Conservation (phyloP, 2,113 vertebrate genomes). For the Notarius quadriscutis region DNA sequence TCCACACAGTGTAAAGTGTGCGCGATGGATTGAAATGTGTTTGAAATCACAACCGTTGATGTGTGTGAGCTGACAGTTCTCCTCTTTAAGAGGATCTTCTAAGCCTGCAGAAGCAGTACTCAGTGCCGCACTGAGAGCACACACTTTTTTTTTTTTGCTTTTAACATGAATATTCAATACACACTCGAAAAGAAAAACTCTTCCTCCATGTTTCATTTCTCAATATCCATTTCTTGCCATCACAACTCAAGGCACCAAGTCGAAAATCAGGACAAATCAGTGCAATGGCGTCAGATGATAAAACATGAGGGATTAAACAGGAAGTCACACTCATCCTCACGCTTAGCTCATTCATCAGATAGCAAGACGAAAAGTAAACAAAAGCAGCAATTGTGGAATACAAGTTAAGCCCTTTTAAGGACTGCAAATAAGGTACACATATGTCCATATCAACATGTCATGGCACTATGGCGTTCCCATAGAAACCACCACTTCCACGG, state of each 20-base stretch:
- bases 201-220: neutral
- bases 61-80: conserved; percentile 19
- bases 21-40: neutral
- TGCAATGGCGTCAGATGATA: neutral
- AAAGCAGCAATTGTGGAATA: neutral
- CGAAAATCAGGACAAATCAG: neutral
- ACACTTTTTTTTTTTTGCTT: neutral
- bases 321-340: neutral
- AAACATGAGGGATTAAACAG: neutral
- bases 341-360: neutral
- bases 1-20: neutral
- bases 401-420: conserved; percentile 22
- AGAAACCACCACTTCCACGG: conserved; percentile 66
- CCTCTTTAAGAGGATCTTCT: neutral
- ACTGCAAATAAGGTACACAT: conserved; percentile 36
- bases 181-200: neutral
- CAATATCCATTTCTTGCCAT: neutral
- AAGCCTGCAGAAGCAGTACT: conserved; percentile 18
- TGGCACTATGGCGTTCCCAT: conserved; percentile 61
- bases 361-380: neutral
- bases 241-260: neutral
- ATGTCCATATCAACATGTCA: conserved; percentile 55
- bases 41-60: neutral
- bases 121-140: neutral
- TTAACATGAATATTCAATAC: conserved; percentile 7